Percentiles rank a stretch among this genome's conserved stretches.
Conservation (phyloP, 2,888 invertebrate genomes). For the Andrena bicolor region DNA sequence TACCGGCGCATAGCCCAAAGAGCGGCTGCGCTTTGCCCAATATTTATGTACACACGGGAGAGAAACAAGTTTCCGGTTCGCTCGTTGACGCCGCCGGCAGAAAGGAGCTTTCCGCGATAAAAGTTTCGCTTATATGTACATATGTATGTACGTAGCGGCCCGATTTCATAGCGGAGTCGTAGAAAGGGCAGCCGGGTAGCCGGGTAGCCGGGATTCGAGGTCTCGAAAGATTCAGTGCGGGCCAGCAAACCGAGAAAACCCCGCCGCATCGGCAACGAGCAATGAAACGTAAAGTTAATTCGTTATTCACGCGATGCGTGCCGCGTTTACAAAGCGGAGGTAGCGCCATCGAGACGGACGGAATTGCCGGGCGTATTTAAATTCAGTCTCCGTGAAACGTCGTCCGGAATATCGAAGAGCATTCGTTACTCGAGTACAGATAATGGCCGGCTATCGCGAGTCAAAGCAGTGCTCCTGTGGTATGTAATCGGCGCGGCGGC, state of each 20-base stretch:
- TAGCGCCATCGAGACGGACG: neutral
- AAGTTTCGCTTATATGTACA: conserved; percentile 2
- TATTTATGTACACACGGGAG: conserved; percentile 36
- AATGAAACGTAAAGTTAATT: conserved; percentile 14
- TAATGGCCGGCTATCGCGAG: conserved; percentile 24
- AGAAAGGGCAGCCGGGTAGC: neutral
- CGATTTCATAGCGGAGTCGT: neutral
- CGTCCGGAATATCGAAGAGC: conserved; percentile 36
- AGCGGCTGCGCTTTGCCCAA: conserved; percentile 26
- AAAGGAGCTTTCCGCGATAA: conserved; percentile 19
- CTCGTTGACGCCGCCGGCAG: conserved; percentile 23
- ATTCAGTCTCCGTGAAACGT: conserved; percentile 15
- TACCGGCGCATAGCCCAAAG: conserved; percentile 9
- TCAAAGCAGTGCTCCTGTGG: conserved; percentile 37
- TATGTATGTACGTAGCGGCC: neutral
- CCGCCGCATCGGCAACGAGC: neutral
- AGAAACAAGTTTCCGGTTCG: conserved; percentile 26
- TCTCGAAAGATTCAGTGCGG: conserved; percentile 6
- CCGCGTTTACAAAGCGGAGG: neutral
- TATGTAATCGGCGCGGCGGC: conserved; percentile 16
- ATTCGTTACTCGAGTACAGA: conserved; percentile 38
- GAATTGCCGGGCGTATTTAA: conserved; percentile 38
- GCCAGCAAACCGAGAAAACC: neutral
- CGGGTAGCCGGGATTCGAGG: neutral
- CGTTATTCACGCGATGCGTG: conserved; percentile 3